Percentiles rank a stretch among this genome's conserved stretches.
Evolutionary conservation across 2,888 invertebrate genomes (phyloP).

Genomic region (Ichneumoninae sp.): DNA sequence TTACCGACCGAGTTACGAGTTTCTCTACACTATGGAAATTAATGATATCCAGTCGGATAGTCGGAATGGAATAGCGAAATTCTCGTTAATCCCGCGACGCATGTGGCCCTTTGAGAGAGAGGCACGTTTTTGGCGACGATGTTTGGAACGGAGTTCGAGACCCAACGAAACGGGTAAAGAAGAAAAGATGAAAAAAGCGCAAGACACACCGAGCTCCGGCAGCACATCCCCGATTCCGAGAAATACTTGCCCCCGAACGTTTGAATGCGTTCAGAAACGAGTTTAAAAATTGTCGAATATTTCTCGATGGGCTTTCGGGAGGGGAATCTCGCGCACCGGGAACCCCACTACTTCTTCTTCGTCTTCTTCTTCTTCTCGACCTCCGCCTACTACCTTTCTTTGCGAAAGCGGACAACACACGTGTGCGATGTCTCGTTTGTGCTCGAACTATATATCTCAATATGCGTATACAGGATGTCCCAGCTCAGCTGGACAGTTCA

Average conservation of each 20-base stretch:
- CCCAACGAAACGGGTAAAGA: conserved; percentile 31
- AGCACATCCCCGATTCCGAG: conserved; percentile 76
- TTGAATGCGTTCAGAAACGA: conserved; percentile 81
- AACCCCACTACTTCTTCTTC: conserved; percentile 43
- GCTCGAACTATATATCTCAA: conserved; percentile 48
- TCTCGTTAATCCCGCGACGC: conserved; percentile 1
- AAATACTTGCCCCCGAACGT: conserved; percentile 76
- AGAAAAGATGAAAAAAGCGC: conserved; percentile 58
- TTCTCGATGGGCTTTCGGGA: conserved; percentile 72
- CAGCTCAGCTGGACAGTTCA: conserved; percentile 16
- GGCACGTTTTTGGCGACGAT: conserved; percentile 5
- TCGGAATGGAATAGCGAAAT: conserved; percentile 2
- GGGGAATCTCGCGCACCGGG: conserved; percentile 53
- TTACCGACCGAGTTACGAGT: neutral
- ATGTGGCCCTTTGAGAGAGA: neutral
- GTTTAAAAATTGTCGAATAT: conserved; percentile 83
- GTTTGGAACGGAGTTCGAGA: neutral
- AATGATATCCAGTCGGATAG: neutral
- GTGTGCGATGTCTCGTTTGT: conserved; percentile 58
- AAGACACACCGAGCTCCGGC: conserved; percentile 60
- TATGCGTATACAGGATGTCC: conserved; percentile 45
- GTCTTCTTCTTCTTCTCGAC: conserved; percentile 50
- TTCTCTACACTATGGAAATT: neutral
- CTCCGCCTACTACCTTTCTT: conserved; percentile 65
- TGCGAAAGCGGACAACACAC: conserved; percentile 59